Percentiles rank a stretch among this genome's conserved stretches.
These are phyloP conservation scores for Saxidomus purpurata DNA, from an alignment of 1,140 invertebrate genomes.

Conservation along the genomic window DNA sequence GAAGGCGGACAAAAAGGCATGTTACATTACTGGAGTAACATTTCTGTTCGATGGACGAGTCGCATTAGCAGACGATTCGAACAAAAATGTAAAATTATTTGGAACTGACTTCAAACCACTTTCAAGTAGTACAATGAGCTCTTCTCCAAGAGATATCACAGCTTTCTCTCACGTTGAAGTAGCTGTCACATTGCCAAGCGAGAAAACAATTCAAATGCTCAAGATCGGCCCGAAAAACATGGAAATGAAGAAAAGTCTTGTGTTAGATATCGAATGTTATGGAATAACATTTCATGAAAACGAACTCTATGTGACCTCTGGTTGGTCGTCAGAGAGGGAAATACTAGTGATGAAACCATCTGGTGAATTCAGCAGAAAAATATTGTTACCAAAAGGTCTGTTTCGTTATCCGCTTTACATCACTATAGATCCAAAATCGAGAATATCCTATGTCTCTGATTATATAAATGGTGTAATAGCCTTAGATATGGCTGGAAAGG, in stretches of 20 bases:
- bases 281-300: conserved; percentile 20
- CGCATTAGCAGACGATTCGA: conserved; percentile 43
- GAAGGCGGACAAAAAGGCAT: conserved; percentile 40
- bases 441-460: conserved; percentile 39
- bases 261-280: conserved; percentile 50
- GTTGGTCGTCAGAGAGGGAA: conserved; percentile 55
- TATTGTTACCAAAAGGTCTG: conserved; percentile 17
- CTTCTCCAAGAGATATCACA: conserved; percentile 41
- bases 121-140: not conserved
- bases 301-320: conserved; percentile 47
- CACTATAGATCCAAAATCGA: conserved; percentile 14
- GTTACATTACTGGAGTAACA: conserved; percentile 48
- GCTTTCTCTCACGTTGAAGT: conserved; percentile 47
- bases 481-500: conserved; percentile 45
- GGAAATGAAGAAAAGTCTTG: conserved; percentile 6
- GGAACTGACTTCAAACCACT: conserved; percentile 48
- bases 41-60: conserved; percentile 48
- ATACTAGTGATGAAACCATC: conserved; percentile 42
- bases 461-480: conserved; percentile 51
- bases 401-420: conserved; percentile 56
- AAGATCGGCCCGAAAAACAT: conserved; percentile 10
- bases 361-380: conserved; percentile 43
- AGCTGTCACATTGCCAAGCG: conserved; percentile 36
- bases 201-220: conserved; percentile 40
- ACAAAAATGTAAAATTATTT: conserved; percentile 54